Base-by-base conservation (phyloP, 2,888 invertebrate genomes). In the Ceratothoa steindachneri region DNA sequence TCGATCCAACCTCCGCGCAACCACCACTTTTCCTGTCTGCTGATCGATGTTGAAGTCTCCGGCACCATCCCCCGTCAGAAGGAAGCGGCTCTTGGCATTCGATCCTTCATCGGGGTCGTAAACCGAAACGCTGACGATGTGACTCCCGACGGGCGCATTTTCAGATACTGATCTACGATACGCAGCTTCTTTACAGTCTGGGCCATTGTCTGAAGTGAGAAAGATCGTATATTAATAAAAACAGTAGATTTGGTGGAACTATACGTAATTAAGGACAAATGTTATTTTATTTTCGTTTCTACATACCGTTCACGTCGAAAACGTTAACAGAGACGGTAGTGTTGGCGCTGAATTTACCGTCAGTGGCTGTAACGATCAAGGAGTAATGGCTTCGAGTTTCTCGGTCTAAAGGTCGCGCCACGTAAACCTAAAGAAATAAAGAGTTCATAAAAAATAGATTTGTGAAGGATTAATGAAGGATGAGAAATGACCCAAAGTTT, bases 281-380 rank as follows among this genome's bases (percentile, higher is more conserved):
- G 12, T 7, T 15, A 24, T 24, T 64, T 19, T 19, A 7, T 15
- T 24, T 64, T 24, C 27, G 22, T 64, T 24, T 15, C 22, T 64
- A 64, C 27, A 19, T 22, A 64, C 27, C 4, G 2, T 24, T 95
- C 22, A 92, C 92, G 85, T 97, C 97, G 71, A 90, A 86, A 67
- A 96, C 88, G 81, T 89, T 88, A 75, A 97, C 88, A 30, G 86
- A 86, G 28, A 96, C 89, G 81, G 87, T 87, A 1, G 95, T 89
- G 81, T 87, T 88, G 80, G 95, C 90, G 30, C 93, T 91, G 85
- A 91, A 95, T 83, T 92, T 91, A 64, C 95, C 94, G 86, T 98
- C 97, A 24, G 94, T 93, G 71, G 94, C 96, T 76, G 93, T 88
- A n/a, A 98, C 89, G 77, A 88, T 88, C 9, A 98, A 87, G 80